These are phyloP conservation scores for Halichoeres trimaculatus DNA, from an alignment of 2,113 vertebrate species.

Conservation along the genomic window DNA sequence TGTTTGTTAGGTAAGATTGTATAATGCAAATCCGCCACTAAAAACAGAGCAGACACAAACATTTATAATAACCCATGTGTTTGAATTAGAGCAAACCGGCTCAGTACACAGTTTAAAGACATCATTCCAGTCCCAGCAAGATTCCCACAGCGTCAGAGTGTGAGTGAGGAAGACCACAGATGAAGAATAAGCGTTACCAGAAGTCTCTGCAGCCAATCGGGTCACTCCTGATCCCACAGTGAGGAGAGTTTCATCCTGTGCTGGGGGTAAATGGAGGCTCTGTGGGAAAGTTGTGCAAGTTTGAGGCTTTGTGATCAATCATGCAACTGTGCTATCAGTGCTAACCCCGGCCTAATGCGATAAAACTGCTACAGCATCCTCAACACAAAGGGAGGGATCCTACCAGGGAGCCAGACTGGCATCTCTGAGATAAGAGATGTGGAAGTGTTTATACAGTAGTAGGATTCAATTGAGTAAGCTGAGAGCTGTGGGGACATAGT, in stretches of 20 bases:
- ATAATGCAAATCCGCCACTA: slow-evolving; percentile 67
- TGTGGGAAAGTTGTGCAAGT: slow-evolving; percentile 25
- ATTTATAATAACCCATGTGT: slow-evolving; percentile 73
- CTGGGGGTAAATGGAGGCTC: slow-evolving; percentile 26
- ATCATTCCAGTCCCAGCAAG: slow-evolving; percentile 44
- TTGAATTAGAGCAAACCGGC: slow-evolving; percentile 59
- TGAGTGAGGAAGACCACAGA: slow-evolving; percentile 54
- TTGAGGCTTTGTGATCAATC: slow-evolving; percentile 35
- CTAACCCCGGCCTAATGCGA: slow-evolving; percentile 11
- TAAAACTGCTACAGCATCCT: slow-evolving; percentile 19
- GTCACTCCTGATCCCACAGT: slow-evolving; percentile 22
- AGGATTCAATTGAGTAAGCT: neutral
- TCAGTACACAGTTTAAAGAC: slow-evolving; percentile 70
- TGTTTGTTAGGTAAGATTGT: slow-evolving; percentile 55
- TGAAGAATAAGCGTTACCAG: slow-evolving; percentile 51
- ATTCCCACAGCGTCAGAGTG: slow-evolving; percentile 45
- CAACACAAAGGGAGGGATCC: neutral
- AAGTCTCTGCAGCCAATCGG: slow-evolving; percentile 47
- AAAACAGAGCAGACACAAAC: slow-evolving; percentile 71
- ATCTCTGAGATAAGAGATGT: slow-evolving; percentile 26
- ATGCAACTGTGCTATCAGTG: slow-evolving; percentile 1
- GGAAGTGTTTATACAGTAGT: neutral
- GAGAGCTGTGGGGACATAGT: neutral
- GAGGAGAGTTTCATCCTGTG: slow-evolving; percentile 19
- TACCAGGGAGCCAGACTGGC: slow-evolving; percentile 4